phyloP scores from a whole-genome alignment of 2,113 vertebrate species.

The Saguinus midas region DNA sequence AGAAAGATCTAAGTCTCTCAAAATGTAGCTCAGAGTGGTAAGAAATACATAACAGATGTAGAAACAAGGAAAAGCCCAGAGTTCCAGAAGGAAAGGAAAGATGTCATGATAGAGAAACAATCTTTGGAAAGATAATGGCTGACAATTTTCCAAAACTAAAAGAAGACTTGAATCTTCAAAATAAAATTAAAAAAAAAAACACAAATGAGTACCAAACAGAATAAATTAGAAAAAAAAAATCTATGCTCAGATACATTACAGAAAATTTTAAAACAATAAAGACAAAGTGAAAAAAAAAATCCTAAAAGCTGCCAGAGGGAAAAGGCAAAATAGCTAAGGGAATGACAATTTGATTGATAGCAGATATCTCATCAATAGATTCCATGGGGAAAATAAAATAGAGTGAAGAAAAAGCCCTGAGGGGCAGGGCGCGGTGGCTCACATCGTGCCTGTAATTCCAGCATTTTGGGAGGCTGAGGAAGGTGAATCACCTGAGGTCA shows the following conservation, averaged over 20 bases:
- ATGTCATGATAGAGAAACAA: background rate
- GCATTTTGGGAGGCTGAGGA: background rate
- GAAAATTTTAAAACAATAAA: background rate
- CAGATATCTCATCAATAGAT: background rate
- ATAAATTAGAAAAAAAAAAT: background rate
- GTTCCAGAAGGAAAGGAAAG: background rate
- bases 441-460: background rate
- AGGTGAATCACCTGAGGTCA: background rate
- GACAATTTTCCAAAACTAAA: background rate
- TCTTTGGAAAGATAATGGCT: background rate
- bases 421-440: background rate
- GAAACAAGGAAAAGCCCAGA: background rate
- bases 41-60: background rate
- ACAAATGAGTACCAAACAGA: background rate
- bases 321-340: background rate
- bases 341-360: background rate
- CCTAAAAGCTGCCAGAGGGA: background rate
- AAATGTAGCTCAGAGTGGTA: background rate
- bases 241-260: background rate
- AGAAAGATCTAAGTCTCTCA: background rate
- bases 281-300: background rate
- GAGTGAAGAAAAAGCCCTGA: background rate
- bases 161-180: background rate
- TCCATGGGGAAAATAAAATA: background rate
- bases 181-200: background rate